Evolutionary conservation across 1,140 invertebrate species (phyloP).

Genomic region (Caenorhabditis inopinata): DNA sequence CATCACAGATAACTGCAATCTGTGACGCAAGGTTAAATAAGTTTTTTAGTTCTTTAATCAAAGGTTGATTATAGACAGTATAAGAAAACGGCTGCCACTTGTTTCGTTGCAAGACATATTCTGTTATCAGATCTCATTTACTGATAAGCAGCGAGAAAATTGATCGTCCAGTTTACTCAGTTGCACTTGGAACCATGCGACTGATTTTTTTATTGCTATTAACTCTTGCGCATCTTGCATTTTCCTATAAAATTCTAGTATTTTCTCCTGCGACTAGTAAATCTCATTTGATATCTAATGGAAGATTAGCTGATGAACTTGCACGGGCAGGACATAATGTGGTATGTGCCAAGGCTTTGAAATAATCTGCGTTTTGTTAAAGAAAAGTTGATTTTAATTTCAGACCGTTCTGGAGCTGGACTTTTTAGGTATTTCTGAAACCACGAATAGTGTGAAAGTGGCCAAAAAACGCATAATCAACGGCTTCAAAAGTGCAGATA

Average conservation of each 20-base stretch:
- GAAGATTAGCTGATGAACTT: conserved; percentile 34
- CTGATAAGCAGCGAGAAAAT: neutral
- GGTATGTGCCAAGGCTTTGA: conserved; percentile 3
- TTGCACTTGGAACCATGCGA: neutral
- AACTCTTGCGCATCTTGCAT: neutral
- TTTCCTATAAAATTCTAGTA: conserved; percentile 27
- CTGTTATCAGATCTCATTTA: no score
- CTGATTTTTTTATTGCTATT: neutral
- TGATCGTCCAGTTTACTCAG: no score
- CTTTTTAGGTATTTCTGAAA: neutral
- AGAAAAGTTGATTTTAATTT: no score
- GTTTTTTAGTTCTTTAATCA: no score
- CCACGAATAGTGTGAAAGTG: conserved; percentile 26
- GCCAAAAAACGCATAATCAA: conserved; percentile 15
- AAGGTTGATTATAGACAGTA: no score
- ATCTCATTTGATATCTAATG: conserved; percentile 38
- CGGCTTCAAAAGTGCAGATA: neutral
- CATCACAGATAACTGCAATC: no score
- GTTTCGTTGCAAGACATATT: no score
- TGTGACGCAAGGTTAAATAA: no score
- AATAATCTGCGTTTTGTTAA: no score
- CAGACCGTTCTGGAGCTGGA: conserved; percentile 34
- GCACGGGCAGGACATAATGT: conserved; percentile 38
- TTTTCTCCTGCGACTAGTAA: conserved; percentile 34
- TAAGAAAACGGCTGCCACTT: no score